Evolutionary conservation across 2,888 invertebrate genomes (phyloP).

Genomic region (Drosophila macrothrix): DNA sequence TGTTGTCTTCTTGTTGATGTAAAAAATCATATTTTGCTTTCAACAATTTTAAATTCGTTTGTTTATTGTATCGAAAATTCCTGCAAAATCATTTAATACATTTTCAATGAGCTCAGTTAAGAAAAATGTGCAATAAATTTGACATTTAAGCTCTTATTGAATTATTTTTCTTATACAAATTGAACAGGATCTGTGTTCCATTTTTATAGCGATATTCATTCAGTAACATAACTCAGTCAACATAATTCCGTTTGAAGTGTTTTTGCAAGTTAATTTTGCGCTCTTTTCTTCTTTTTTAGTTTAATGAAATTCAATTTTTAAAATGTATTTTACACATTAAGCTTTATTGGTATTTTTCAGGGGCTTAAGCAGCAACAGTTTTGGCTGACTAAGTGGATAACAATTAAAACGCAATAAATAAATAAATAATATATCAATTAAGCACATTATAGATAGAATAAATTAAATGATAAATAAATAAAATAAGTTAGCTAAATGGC

Average conservation of each 20-base stretch:
- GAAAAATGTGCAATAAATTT: not conserved
- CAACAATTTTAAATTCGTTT: not conserved
- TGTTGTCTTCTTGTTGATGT: not conserved
- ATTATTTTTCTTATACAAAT: no score
- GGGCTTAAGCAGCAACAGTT: slow-evolving; percentile 45
- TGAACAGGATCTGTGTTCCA: not conserved
- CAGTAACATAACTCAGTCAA: no score
- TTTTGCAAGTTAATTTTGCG: not conserved
- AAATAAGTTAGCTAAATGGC: slow-evolving; percentile 70
- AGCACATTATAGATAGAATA: slow-evolving; percentile 42
- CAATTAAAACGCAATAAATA: slow-evolving; percentile 50
- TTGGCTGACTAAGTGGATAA: slow-evolving; percentile 59
- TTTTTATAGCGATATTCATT: not conserved
- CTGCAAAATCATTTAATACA: not conserved
- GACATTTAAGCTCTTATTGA: not conserved
- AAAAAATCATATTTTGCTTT: not conserved
- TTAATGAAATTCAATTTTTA: slow-evolving; percentile 2
- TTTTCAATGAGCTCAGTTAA: not conserved
- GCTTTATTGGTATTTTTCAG: slow-evolving; percentile 59
- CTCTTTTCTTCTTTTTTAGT: not conserved
- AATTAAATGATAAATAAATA: slow-evolving; percentile 42
- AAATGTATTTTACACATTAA: slow-evolving; percentile 14
- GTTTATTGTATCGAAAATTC: not conserved
- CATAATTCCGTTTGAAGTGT: not conserved
- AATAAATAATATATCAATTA: slow-evolving; percentile 42